Percentiles rank a stretch among this genome's conserved stretches.
phyloP scores from a whole-genome alignment of 37 sponge, comb jelly and placozoan genomes.

The Theonella swinhoei region DNA sequence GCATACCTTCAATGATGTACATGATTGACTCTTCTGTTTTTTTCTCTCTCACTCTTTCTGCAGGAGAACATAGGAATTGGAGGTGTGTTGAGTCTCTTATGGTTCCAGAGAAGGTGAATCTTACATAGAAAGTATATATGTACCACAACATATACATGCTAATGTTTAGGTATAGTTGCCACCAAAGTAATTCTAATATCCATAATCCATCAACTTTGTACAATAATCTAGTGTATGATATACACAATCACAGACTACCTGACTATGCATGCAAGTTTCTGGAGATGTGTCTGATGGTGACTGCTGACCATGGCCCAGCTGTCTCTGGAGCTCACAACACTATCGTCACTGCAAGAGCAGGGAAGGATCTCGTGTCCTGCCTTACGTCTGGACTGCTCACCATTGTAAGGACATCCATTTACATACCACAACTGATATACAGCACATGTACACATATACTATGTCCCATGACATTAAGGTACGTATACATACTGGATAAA shows the following conservation, averaged over 20 bases:
- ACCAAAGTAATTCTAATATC: too few relatives aligned
- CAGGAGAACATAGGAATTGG: slow-evolving; percentile 94
- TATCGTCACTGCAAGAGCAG: slow-evolving; percentile 92
- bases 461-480: too few relatives aligned
- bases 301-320: slow-evolving; percentile 98
- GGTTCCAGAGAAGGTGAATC: slow-evolving; percentile 93
- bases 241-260: slow-evolving; percentile 65
- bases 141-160: background rate
- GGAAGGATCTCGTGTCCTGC: slow-evolving; percentile 97
- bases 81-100: slow-evolving; percentile 92
- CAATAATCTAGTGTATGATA: background rate
- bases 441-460: too few relatives aligned
- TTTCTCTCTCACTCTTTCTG: background rate
- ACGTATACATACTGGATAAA: too few relatives aligned
- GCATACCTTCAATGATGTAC: background rate
- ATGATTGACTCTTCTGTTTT: background rate
- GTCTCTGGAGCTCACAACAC: slow-evolving; percentile 99
- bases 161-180: too few relatives aligned
- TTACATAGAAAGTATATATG: too few relatives aligned
- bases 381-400: slow-evolving; percentile 93
- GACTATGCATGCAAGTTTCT: slow-evolving; percentile 93
- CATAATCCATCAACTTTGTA: too few relatives aligned
- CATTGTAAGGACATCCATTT: too few relatives aligned
- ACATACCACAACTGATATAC: too few relatives aligned
- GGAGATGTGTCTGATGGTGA: slow-evolving; percentile 97